phyloP scores from a whole-genome alignment of 2,113 vertebrate genomes.

The Misgurnus mizolepis region DNA sequence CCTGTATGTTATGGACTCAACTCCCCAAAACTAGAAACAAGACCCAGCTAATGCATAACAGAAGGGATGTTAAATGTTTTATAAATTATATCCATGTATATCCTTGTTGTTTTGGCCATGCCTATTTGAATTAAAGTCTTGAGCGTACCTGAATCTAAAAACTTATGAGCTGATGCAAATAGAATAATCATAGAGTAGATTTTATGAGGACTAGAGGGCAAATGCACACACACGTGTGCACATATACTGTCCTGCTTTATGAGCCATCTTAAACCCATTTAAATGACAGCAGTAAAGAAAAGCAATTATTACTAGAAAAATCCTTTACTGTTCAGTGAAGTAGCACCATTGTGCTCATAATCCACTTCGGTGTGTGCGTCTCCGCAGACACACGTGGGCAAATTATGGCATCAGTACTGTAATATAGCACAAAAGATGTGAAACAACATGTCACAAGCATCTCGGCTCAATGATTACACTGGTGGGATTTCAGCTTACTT shows the following conservation, averaged over 20 bases:
- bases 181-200: conserved; percentile 83
- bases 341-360: conserved; percentile 85
- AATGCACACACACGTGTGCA: conserved; percentile 26
- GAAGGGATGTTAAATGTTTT: conserved; percentile 86
- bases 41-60: conserved; percentile 74
- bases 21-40: too few species aligned
- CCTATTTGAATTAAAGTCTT: conserved; percentile 69
- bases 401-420: conserved; percentile 11
- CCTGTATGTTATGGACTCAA: too few species aligned
- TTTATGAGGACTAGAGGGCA: conserved; percentile 54
- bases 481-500: background rate
- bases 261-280: conserved; percentile 89
- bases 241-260: conserved; percentile 85
- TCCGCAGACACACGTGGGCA: background rate
- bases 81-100: conserved; percentile 77
- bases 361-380: conserved; percentile 63
- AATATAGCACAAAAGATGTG: conserved; percentile 35
- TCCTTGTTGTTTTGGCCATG: conserved; percentile 64
- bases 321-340: conserved; percentile 89
- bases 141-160: conserved; percentile 75
- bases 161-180: conserved; percentile 88
- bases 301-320: conserved; percentile 90
- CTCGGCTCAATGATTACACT: conserved; percentile 12
- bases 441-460: conserved; percentile 14
- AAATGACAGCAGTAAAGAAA: conserved; percentile 92